These are phyloP conservation scores for Heliconius hermathena DNA, from an alignment of 1,140 invertebrate genomes.

Conservation along the genomic window DNA sequence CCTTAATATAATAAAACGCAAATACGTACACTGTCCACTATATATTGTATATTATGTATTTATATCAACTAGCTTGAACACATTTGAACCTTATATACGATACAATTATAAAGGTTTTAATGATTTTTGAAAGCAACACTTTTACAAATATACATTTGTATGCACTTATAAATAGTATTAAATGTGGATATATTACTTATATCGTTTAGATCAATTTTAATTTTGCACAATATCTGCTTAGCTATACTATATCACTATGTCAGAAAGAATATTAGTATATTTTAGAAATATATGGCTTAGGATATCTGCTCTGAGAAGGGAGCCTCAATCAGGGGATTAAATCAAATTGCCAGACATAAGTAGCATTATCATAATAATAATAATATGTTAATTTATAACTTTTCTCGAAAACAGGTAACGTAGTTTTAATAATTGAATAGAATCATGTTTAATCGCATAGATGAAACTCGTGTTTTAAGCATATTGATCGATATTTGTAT, in stretches of 20 bases:
- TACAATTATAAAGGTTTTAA: slow-evolving; percentile 21
- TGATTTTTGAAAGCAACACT: slow-evolving; percentile 32
- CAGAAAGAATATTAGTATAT: slow-evolving; percentile 25
- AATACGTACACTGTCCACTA: slow-evolving; percentile 45
- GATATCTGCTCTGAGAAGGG: slow-evolving; percentile 31
- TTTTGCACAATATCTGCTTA: slow-evolving; percentile 42
- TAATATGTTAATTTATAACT: slow-evolving; percentile 40
- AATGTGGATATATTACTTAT: slow-evolving; percentile 20
- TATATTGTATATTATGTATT: slow-evolving; percentile 19
- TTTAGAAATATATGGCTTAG: slow-evolving; percentile 26
- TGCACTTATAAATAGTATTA: slow-evolving; percentile 25
- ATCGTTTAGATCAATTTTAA: slow-evolving; percentile 32
- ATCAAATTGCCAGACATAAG: slow-evolving; percentile 17
- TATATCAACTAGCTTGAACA: slow-evolving; percentile 16
- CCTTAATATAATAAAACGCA: slow-evolving; percentile 36
- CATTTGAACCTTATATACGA: slow-evolving; percentile 19
- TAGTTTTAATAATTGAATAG: slow-evolving; percentile 54
- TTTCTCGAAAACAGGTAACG: slow-evolving; percentile 63
- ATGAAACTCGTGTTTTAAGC: slow-evolving; percentile 33
- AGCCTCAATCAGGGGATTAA: slow-evolving; percentile 37
- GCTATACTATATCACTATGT: slow-evolving; percentile 29
- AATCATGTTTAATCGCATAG: slow-evolving; percentile 45
- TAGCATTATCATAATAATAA: neutral
- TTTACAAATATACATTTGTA: slow-evolving; percentile 37
- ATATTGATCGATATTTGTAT: slow-evolving; percentile 44